A percentile compares a stretch with the other conserved stretches of the same genome.
phyloP scores from a whole-genome alignment of 2,888 invertebrate genomes.

The Catocala fraxini region DNA sequence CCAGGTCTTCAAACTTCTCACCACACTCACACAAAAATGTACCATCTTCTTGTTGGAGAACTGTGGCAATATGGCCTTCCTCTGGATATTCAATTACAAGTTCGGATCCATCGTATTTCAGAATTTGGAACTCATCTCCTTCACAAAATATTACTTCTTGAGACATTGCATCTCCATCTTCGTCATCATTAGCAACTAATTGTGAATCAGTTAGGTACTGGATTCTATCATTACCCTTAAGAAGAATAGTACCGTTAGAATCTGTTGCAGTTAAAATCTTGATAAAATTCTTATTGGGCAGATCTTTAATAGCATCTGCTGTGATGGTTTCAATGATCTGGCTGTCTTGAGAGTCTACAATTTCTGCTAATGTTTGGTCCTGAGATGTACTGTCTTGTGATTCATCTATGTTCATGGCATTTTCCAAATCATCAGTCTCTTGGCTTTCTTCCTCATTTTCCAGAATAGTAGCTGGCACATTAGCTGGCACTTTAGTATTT shows the following conservation, averaged over 20 bases:
- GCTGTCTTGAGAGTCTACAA: constrained; percentile 46
- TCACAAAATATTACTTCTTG: constrained; percentile 81
- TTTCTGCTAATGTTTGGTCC: constrained; percentile 47
- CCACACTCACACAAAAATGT: constrained; percentile 82
- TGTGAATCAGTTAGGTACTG: constrained; percentile 73
- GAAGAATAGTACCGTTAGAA: constrained; percentile 71
- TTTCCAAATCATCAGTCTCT: constrained; percentile 60
- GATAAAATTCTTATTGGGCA: constrained; percentile 64
- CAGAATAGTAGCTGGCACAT: constrained; percentile 81
- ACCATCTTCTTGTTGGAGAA: constrained; percentile 78
- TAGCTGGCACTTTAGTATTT: constrained; percentile 70
- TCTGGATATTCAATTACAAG: constrained; percentile 82
- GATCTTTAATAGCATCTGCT: constrained; percentile 42
- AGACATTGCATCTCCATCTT: constrained; percentile 66
- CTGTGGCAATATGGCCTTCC: constrained; percentile 76
- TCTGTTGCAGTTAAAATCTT: constrained; percentile 74
- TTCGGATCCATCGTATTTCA: constrained; percentile 81
- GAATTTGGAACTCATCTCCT: constrained; percentile 79
- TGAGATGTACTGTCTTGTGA: constrained; percentile 58
- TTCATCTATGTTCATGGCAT: constrained; percentile 65
- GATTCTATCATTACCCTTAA: constrained; percentile 70
- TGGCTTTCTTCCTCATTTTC: constrained; percentile 79
- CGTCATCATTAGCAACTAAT: constrained; percentile 60
- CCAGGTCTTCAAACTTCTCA: constrained; percentile 74
- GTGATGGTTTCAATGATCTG: constrained; percentile 50